Evolutionary conservation across 2,113 vertebrate species (phyloP).

Genomic region (Caracal caracal): DNA sequence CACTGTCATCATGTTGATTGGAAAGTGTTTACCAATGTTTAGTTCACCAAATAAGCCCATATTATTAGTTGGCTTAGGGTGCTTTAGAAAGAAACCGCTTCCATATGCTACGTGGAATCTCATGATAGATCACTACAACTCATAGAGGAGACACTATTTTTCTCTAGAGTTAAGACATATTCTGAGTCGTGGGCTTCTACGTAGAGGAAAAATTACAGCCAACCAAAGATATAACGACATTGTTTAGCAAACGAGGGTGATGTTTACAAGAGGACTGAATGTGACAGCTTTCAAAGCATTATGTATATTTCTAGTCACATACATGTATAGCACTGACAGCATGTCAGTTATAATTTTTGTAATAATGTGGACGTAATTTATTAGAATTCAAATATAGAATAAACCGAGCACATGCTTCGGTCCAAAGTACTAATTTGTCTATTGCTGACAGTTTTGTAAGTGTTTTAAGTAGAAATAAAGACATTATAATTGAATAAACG

Average conservation of each 20-base stretch:
- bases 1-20: not conserved
- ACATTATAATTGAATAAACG: conserved; percentile 83
- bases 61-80: not conserved
- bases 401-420: conserved; percentile 82
- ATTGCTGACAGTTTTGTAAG: conserved; percentile 83
- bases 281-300: conserved; percentile 89
- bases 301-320: conserved; percentile 85
- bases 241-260: conserved; percentile 84
- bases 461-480: conserved; percentile 80
- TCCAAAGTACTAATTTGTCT: conserved; percentile 86
- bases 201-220: conserved; percentile 39
- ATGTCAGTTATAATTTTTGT: conserved; percentile 88
- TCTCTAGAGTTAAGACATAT: conserved; percentile 70
- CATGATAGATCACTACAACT: not conserved
- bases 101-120: conserved; percentile 7
- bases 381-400: conserved; percentile 88
- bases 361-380: conserved; percentile 86
- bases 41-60: not conserved
- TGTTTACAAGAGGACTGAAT: conserved; percentile 87
- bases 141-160: conserved; percentile 54
- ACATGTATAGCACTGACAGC: conserved; percentile 87
- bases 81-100: conserved; percentile 45
- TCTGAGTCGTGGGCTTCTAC: conserved; percentile 61
- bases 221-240: conserved; percentile 77
- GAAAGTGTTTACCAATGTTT: conserved; percentile 24